phyloP scores from a whole-genome alignment of 2,113 vertebrate genomes.

The Bungarus multicinctus region DNA sequence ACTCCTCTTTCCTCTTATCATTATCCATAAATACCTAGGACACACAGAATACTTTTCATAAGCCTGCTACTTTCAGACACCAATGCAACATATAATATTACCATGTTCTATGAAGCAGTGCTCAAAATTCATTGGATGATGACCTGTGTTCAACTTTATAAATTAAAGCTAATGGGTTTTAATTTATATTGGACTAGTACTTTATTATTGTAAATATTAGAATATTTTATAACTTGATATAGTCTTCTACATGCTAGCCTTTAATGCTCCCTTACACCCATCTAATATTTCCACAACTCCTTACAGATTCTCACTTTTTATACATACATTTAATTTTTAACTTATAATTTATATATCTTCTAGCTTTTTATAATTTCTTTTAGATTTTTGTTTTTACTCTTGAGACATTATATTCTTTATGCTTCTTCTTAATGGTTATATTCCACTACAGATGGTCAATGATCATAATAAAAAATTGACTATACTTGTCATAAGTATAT shows the following conservation, averaged over 20 bases:
- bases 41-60: background rate
- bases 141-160: background rate
- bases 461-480: background rate
- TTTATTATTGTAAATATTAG: background rate
- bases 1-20: background rate
- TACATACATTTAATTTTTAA: background rate
- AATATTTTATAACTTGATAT: background rate
- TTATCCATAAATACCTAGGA: background rate
- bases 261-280: background rate
- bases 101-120: background rate
- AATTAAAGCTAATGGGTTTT: background rate
- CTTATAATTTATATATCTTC: background rate
- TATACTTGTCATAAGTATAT: background rate
- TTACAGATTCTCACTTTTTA: background rate
- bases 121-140: background rate
- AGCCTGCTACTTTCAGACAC: background rate
- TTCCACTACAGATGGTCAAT: background rate
- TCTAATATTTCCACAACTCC: background rate
- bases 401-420: background rate
- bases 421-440: background rate
- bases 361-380: background rate
- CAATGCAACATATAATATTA: background rate
- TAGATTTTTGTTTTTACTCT: background rate
- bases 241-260: background rate
- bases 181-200: background rate